Base-by-base conservation (phyloP, 2,113 vertebrate genomes). In the Collichthys lucidus region DNA sequence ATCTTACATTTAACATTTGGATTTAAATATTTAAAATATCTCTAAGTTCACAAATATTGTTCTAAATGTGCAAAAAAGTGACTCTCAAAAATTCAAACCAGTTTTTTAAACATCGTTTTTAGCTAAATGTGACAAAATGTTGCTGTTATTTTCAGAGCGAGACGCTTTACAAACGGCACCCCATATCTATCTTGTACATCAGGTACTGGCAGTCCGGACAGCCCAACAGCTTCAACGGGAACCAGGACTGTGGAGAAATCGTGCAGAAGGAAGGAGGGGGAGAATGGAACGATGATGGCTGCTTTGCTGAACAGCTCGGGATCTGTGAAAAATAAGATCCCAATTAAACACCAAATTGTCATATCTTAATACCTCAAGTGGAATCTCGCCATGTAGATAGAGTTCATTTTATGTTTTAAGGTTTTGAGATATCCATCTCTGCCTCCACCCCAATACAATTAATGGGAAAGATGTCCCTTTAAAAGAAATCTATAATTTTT, bases 241-340 rank as follows among this genome's bases (percentile, higher is more conserved):
- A 71, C 56, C 87, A 89, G 75, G 86, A 92, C 82, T 92, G 91
- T 61, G 89, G 60, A 42, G 86, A 88, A 64, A n/a, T 68, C 0
- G 15, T 78, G 16, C 44, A 19, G 0, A 8, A 7, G 9, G 4
- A 2, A 0, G 12, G 24, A 6, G 4, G 1, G 3, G 88, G 79
- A 40, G 2, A 31, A 0, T 91, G 89, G 89, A 90, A 89, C 8
- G 89, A 90, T 3, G 80, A 87, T 0, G 55, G 24, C 14, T 90
- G 91, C 31, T 73, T 50, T 1, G 14, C 46, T 5, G 0, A 16
- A 0, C 87, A 90, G 53, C 0, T 0, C 1, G 89, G 63, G 55
- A 86, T 90, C 79, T 92, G 91, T 29, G 89, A 92, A 71, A 77
- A 73, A 44, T 89, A 64, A 83, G 10, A 31, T n/a, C 4, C 44